A percentile compares a stretch with the other conserved stretches of the same genome.
Evolutionary conservation across 2,797 vertebrate species (phyloP).

Genomic region (Chaenodraco wilsoni): DNA sequence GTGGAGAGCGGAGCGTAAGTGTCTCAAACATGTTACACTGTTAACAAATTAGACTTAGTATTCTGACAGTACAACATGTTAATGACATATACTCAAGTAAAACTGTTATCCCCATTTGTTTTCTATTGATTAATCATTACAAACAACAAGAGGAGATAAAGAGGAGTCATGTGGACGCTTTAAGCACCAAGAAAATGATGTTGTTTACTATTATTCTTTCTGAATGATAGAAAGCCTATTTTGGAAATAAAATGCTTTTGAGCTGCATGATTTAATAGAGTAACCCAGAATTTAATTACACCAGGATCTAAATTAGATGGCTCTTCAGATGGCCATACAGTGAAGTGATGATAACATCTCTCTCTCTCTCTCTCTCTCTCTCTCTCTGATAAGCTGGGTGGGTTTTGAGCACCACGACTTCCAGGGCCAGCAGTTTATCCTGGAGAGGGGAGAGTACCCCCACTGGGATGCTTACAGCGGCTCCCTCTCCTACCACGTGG

Average conservation of each 20-base stretch:
- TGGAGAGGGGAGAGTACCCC: conserved; percentile 88
- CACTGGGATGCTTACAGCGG: conserved; percentile 88
- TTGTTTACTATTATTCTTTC: background rate
- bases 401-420: conserved; percentile 88
- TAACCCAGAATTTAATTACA: no score
- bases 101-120: background rate
- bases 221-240: background rate
- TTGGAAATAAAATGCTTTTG: background rate
- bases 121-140: background rate
- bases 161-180: background rate
- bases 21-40: background rate
- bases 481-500: conserved; percentile 84
- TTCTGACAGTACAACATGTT: background rate
- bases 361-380: background rate
- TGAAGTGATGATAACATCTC: background rate
- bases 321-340: background rate
- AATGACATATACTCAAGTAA: background rate
- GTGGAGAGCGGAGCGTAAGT: conserved; percentile 89
- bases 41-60: background rate
- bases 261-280: background rate
- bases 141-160: background rate
- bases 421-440: conserved; percentile 88
- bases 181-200: background rate
- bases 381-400: conserved; percentile 80
- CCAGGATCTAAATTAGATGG: background rate